Base-by-base conservation (phyloP, 2,113 vertebrate genomes). In the pig (Sus scrofa) region DNA sequence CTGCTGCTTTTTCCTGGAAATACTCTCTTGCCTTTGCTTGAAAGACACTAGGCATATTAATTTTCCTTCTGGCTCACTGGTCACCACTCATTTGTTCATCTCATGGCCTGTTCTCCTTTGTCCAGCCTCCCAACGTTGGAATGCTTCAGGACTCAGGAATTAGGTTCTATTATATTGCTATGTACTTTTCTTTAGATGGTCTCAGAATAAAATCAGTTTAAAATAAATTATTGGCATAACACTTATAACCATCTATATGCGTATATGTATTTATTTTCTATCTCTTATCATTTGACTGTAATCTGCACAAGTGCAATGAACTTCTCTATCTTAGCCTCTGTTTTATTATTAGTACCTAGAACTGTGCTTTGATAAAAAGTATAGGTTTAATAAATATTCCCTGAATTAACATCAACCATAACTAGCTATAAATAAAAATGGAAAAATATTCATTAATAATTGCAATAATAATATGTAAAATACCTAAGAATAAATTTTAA, bases 361-460 rank as follows among this genome's bases (percentile, higher is more conserved):
- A 52, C 58, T 75, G 15, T 60, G 8, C 32, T 19, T 44, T 67
- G 19, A 68, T 52, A 63, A 85, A 86, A 74, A 85, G 24, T 75
- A 77, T 84, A 32, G 30, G 12, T 63, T 77, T 24, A 75, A 24
- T 63, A 89, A 62, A 32, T 93, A 34, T 39, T 75, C 71, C 24
- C 63, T 71, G 44, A 84, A n/a, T 63, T 75, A 82, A 39, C 10
- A 44, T 16, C 6, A 75, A 24, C 8, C 30, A 75, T 75, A 68
- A 86, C 26, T 67, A 86, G 34, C 81, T 75, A 52, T 14, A 94
- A 89, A 86, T 60, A 90, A 71, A 79, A 81, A 24, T 56, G 50
- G 1, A 39, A 58, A 92, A 50, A 50, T 84, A n/a, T 70, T 4
- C 12, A 77, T 39, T 89, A 77, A 52, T 8, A 58, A 83, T 62